These are phyloP conservation scores for Notolabrus celidotus DNA, from an alignment of 2,797 vertebrate species.

Conservation along the genomic window DNA sequence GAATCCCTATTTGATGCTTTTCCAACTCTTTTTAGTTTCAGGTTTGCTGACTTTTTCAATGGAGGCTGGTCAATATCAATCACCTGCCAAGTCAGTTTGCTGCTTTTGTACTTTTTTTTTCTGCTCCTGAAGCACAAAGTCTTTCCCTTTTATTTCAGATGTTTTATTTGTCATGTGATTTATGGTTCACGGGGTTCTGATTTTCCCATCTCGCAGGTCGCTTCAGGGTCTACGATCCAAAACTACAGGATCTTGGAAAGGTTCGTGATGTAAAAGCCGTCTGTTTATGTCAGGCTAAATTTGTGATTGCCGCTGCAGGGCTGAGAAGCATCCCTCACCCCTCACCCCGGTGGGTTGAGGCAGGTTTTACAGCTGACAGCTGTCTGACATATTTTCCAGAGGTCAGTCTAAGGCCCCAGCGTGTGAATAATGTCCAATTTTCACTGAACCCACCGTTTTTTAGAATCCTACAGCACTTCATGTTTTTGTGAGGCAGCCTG, in stretches of 20 bases:
- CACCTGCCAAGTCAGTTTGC: slow-evolving; percentile 18
- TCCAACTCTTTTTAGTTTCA: not conserved
- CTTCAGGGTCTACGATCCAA: slow-evolving; percentile 58
- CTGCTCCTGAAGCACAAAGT: slow-evolving; percentile 8
- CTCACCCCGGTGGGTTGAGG: slow-evolving; percentile 43
- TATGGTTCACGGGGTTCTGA: slow-evolving; percentile 6
- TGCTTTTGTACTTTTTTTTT: not conserved
- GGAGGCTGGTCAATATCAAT: slow-evolving; percentile 29
- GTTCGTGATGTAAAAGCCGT: slow-evolving; percentile 49
- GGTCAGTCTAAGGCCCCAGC: slow-evolving; percentile 51
- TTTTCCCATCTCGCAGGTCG: slow-evolving; percentile 43
- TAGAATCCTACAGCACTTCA: slow-evolving; percentile 4
- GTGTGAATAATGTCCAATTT: slow-evolving; percentile 57
- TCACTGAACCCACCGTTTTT: slow-evolving; percentile 5
- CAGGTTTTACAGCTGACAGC: slow-evolving; percentile 66
- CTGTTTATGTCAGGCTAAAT: slow-evolving; percentile 59
- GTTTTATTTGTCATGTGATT: slow-evolving; percentile 43
- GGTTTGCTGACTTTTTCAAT: slow-evolving; percentile 9
- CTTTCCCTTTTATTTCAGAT: not conserved
- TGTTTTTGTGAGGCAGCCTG: slow-evolving; percentile 24
- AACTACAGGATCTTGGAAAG: slow-evolving; percentile 37
- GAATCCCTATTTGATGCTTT: not conserved
- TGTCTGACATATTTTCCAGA: slow-evolving; percentile 50
- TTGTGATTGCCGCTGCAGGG: slow-evolving; percentile 33
- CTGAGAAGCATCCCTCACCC: slow-evolving; percentile 54